These are phyloP conservation scores for Trichogramma evanescens DNA, from an alignment of 2,888 invertebrate species.

Conservation along the genomic window DNA sequence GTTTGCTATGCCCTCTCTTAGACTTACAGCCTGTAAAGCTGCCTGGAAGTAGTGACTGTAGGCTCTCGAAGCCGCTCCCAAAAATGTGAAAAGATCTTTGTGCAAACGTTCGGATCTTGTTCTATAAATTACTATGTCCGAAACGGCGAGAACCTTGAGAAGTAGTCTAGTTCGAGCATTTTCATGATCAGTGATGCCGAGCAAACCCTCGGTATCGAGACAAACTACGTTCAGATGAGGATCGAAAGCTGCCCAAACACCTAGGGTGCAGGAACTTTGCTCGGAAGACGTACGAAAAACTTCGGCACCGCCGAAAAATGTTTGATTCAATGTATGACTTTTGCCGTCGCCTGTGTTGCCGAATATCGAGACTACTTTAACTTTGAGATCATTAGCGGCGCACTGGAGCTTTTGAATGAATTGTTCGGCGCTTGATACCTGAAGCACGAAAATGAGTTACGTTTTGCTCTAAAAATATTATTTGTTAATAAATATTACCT, in stretches of 20 bases:
- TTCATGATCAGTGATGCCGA: slow-evolving; percentile 57
- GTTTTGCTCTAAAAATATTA: neutral
- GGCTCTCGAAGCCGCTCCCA: slow-evolving; percentile 69
- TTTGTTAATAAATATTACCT: slow-evolving; percentile 31
- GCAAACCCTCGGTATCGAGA: slow-evolving; percentile 74
- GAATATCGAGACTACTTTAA: slow-evolving; percentile 77
- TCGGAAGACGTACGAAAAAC: slow-evolving; percentile 61
- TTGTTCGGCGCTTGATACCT: slow-evolving; percentile 51
- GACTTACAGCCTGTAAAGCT: slow-evolving; percentile 49
- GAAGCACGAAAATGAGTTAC: neutral
- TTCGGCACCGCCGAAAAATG: slow-evolving; percentile 54
- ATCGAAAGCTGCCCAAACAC: slow-evolving; percentile 73
- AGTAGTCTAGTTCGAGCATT: slow-evolving; percentile 63
- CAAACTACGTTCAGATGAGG: slow-evolving; percentile 59
- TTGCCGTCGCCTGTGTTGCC: slow-evolving; percentile 82
- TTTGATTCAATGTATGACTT: slow-evolving; percentile 70
- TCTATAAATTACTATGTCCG: slow-evolving; percentile 71
- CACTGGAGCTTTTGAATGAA: slow-evolving; percentile 51
- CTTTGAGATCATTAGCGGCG: slow-evolving; percentile 49
- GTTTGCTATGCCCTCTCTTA: slow-evolving; percentile 43
- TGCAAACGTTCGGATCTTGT: slow-evolving; percentile 69
- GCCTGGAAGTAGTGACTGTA: slow-evolving; percentile 66
- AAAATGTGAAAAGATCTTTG: slow-evolving; percentile 69
- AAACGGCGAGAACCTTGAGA: slow-evolving; percentile 72
- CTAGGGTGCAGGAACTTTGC: slow-evolving; percentile 67